Evolutionary conservation across 2,797 vertebrate species (phyloP).

Genomic region (Petrocephalus schoutedeni): DNA sequence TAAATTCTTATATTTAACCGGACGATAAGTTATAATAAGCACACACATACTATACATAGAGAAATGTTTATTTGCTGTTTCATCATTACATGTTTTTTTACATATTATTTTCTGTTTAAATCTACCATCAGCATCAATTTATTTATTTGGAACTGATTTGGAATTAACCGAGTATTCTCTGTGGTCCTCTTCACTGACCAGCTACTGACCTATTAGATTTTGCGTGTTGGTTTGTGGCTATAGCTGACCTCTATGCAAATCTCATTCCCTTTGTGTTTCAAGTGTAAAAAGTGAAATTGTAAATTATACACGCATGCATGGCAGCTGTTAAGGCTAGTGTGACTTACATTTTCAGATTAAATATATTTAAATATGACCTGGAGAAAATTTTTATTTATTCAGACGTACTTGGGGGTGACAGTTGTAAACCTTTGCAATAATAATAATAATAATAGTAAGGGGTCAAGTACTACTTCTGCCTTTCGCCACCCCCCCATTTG

Average conservation of each 20-base stretch:
- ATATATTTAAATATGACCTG: too few relatives aligned
- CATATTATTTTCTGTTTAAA: background rate
- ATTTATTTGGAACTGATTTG: background rate
- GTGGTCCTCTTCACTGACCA: background rate
- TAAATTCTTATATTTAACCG: background rate
- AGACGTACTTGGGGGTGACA: too few relatives aligned
- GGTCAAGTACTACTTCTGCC: background rate
- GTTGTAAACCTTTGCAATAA: too few relatives aligned
- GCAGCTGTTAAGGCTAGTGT: background rate
- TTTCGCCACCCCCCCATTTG: background rate
- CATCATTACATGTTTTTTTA: background rate
- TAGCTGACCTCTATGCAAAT: background rate
- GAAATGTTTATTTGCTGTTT: background rate
- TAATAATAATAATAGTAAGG: background rate
- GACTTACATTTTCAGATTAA: background rate
- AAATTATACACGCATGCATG: background rate
- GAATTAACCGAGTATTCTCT: background rate
- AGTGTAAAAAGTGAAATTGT: background rate
- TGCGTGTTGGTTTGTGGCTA: background rate
- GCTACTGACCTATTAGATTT: background rate
- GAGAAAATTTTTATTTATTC: too few relatives aligned
- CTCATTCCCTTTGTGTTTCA: background rate
- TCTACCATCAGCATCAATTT: background rate
- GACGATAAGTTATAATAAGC: background rate
- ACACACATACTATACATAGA: background rate